phyloP scores from a whole-genome alignment of 2,888 invertebrate genomes.

The Standfussiana lucernea region DNA sequence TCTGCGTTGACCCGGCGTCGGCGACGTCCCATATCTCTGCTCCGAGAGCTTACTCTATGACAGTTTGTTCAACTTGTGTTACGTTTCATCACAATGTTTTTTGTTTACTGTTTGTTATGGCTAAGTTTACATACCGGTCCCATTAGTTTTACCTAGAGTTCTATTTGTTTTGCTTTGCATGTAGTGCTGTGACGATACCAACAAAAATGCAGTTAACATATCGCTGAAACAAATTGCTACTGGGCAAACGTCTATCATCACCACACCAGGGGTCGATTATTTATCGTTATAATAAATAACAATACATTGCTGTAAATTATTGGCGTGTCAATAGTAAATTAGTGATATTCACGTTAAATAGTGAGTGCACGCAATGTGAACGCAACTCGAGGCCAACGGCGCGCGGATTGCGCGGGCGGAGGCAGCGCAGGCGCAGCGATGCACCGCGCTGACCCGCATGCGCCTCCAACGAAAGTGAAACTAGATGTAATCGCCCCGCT shows the following conservation, averaged over 20 bases:
- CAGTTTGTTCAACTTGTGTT: slow-evolving; percentile 87
- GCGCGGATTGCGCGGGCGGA: slow-evolving; percentile 48
- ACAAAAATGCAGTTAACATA: slow-evolving; percentile 10
- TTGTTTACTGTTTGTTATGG: slow-evolving; percentile 78
- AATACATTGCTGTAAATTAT: slow-evolving; percentile 36
- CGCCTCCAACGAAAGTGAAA: slow-evolving; percentile 85
- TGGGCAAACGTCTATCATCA: slow-evolving; percentile 18
- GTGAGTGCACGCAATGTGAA: slow-evolving; percentile 67
- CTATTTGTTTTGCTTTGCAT: background rate
- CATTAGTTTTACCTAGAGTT: background rate
- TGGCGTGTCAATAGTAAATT: slow-evolving; percentile 54
- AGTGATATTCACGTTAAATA: slow-evolving; percentile 57
- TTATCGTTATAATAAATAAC: slow-evolving; percentile 21
- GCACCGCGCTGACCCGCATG: slow-evolving; percentile 80
- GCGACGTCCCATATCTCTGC: slow-evolving; percentile 77
- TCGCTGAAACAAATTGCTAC: background rate
- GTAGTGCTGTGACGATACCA: background rate
- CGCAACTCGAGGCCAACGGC: slow-evolving; percentile 67
- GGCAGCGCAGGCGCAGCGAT: slow-evolving; percentile 73
- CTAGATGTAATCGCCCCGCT: slow-evolving; percentile 78
- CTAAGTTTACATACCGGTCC: slow-evolving; percentile 2
- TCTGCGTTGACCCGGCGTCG: slow-evolving; percentile 82
- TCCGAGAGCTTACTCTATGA: slow-evolving; percentile 77
- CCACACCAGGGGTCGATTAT: background rate
- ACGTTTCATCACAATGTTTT: slow-evolving; percentile 77